These are phyloP conservation scores for Neopelma chrysocephalum DNA, from an alignment of 2,797 vertebrate species.

Conservation along the genomic window DNA sequence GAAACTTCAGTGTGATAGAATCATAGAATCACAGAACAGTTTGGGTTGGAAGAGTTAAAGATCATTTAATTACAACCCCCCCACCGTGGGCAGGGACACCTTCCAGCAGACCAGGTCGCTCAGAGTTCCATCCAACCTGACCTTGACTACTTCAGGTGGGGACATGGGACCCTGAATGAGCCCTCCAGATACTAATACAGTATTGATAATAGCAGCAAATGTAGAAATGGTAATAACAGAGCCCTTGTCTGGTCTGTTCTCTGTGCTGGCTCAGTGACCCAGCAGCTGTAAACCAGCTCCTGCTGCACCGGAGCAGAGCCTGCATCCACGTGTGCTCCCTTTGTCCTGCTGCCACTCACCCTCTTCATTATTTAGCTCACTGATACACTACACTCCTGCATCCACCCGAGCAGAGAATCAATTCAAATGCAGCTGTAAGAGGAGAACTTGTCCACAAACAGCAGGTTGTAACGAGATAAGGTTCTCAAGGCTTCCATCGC, in stretches of 20 bases:
- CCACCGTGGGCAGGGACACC: background rate
- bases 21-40: background rate
- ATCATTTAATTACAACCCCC: background rate
- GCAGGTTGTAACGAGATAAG: background rate
- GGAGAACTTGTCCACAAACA: background rate
- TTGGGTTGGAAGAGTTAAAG: background rate
- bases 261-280: background rate
- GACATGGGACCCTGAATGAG: background rate
- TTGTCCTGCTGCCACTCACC: background rate
- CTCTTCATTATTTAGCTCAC: constrained; percentile 30
- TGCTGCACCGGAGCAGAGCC: background rate
- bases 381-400: background rate
- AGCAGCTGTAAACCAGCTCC: background rate
- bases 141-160: background rate
- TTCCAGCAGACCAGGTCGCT: background rate
- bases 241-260: background rate
- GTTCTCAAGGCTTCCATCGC: background rate
- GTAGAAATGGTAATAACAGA: background rate
- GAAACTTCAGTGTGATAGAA: background rate
- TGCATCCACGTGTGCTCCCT: background rate
- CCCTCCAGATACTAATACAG: background rate
- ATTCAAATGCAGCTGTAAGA: background rate
- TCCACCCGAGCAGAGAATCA: background rate
- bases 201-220: background rate
- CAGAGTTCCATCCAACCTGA: background rate